These are phyloP conservation scores for Urocolius indicus DNA, from an alignment of 2,113 vertebrate genomes.

Conservation along the genomic window DNA sequence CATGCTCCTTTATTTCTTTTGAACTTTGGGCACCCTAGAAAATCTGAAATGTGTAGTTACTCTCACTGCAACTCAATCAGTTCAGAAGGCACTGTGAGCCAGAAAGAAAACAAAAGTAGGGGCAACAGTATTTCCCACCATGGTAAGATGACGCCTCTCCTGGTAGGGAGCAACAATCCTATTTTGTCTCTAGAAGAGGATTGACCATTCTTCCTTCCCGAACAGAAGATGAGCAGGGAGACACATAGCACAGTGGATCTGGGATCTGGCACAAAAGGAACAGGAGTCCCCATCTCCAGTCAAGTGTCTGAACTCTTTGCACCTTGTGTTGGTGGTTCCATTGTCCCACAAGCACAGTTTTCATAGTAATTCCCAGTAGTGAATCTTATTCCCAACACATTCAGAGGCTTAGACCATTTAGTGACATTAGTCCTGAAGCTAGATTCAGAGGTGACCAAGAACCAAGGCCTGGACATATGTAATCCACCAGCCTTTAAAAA, in stretches of 20 bases:
- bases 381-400: background rate
- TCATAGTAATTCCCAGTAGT: background rate
- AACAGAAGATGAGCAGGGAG: background rate
- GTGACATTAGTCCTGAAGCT: background rate
- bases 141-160: background rate
- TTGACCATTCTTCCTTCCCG: background rate
- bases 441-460: background rate
- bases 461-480: background rate
- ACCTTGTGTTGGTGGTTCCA: background rate
- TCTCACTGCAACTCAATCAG: background rate
- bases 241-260: background rate
- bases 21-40: background rate
- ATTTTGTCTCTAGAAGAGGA: background rate
- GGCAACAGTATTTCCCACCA: background rate
- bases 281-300: background rate
- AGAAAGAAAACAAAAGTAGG: background rate
- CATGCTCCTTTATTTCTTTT: background rate
- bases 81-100: background rate
- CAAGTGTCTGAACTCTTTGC: background rate
- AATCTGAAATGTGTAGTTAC: background rate
- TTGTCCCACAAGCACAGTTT: background rate
- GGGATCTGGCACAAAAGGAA: background rate
- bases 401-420: background rate
- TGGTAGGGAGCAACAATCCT: background rate
- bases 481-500: background rate